phyloP scores from a whole-genome alignment of 2,888 invertebrate species.

The Smittia sp. region DNA sequence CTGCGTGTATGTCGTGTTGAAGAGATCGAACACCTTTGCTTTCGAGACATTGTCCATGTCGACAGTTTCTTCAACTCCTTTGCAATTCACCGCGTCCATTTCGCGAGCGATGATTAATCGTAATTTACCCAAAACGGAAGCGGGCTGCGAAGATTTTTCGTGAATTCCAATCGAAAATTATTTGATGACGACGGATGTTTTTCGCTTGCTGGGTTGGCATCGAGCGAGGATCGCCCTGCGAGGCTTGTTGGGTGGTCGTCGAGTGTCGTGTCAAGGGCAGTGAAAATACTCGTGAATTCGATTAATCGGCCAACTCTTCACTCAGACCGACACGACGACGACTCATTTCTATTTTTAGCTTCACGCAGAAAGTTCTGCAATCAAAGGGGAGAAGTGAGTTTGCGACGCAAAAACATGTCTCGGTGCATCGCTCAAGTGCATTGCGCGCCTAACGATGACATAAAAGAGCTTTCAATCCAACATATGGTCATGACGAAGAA shows the following conservation, averaged over 20 bases:
- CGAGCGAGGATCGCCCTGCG: not conserved
- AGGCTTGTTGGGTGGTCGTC: not conserved
- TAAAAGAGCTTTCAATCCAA: not conserved
- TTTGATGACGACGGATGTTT: not conserved
- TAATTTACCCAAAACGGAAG: not conserved
- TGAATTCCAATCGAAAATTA: not conserved
- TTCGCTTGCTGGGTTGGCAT: not conserved
- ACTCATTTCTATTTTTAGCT: not conserved
- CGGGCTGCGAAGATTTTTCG: not conserved
- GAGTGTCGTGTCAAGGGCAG: not conserved
- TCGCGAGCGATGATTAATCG: not conserved
- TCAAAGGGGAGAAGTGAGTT: too few species aligned
- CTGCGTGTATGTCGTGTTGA: not conserved
- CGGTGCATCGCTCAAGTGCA: not conserved
- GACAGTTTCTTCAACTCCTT: not conserved
- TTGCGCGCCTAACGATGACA: not conserved
- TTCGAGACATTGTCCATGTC: too few species aligned
- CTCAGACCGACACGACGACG: not conserved
- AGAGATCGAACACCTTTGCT: too few species aligned
- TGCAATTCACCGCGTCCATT: not conserved
- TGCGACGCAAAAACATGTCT: too few species aligned
- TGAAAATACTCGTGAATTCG: not conserved
- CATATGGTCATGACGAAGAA: conserved; percentile 1
- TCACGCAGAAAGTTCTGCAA: too few species aligned
- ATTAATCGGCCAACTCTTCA: not conserved